Evolutionary conservation across 2,888 invertebrate species (phyloP), one percentile per base, ranked within the genome.

Genomic region (Bruchidius siliquastri): DNA sequence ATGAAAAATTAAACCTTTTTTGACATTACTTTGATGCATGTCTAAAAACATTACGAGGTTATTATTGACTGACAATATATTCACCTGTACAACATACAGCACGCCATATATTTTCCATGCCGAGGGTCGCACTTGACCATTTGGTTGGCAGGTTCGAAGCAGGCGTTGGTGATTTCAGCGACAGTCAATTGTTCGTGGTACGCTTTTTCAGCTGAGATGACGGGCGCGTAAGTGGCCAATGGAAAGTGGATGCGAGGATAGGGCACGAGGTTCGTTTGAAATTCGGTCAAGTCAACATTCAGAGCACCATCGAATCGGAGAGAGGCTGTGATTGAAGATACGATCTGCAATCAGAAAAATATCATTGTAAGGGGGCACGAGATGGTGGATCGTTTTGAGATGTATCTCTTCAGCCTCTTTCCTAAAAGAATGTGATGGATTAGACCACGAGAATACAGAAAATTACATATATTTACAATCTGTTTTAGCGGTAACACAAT

Each of bases 231-330:
- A 2, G 97, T 94, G 77, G 94, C 94, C 81, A 97, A 88, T 13
- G 97, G 97, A 90, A 97, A 97, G 86, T 97, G 97, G 83, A 97
- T 97, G 82, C 97, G 92, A 3, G 97, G 97, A 87, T 97, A 97
- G 72, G 97, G 97, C 81, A 97, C 96, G 89, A 96, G 88, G 88
- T 95, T 95, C 76, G 96, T 96, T 88, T 97, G 96, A 90, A 97
- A 97, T 88, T 97, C 96, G 26, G 96, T 96, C 79, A 97, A 90
- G 88, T 97, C 96, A 74, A 97, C 96, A 87, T 97, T 97, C 75
- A 96, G 90, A 18, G 96, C 96, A 80, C 96, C 96, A 87, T 95
- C 96, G 88, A 97, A 97, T 73, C 96, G 92, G 67, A 97, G 90
- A 0, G 96, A 96, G 0, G 97, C 96, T 0, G 96, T 97, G 82